phyloP scores from a whole-genome alignment of 2,797 vertebrate species.

The Ptychadena robeensis region DNA sequence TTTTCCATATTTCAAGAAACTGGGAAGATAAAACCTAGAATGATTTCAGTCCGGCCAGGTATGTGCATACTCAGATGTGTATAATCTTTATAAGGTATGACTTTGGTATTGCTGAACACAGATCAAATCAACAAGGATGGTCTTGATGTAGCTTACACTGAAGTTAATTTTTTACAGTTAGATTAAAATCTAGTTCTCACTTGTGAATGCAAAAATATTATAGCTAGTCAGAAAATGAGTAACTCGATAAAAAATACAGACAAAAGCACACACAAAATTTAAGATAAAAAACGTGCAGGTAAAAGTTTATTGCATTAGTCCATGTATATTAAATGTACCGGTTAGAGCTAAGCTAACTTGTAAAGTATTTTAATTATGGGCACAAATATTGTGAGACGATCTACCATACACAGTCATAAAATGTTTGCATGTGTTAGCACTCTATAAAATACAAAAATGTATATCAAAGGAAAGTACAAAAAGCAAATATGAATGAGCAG shows the following conservation, averaged over 20 bases:
- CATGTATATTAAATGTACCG: constrained; percentile 54
- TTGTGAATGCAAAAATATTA: constrained; percentile 24
- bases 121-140: background rate
- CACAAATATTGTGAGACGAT: constrained; percentile 56
- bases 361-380: constrained; percentile 56
- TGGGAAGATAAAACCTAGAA: too few relatives aligned
- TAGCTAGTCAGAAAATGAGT: constrained; percentile 40
- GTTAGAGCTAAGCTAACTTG: constrained; percentile 49
- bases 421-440: constrained; percentile 60
- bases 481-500: constrained; percentile 42
- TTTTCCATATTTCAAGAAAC: too few relatives aligned
- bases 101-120: too few relatives aligned
- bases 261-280: constrained; percentile 28
- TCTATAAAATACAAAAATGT: constrained; percentile 55
- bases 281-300: constrained; percentile 40
- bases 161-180: constrained; percentile 23
- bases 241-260: constrained; percentile 37
- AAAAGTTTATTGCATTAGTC: constrained; percentile 52
- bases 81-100: too few relatives aligned
- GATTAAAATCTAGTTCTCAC: constrained; percentile 25
- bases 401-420: constrained; percentile 54
- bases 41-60: too few relatives aligned
- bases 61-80: too few relatives aligned
- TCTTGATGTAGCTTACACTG: constrained; percentile 5
- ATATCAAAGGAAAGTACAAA: constrained; percentile 56